phyloP scores from a whole-genome alignment of 2,113 vertebrate species.

The Phalacrocorax brasilianus region DNA sequence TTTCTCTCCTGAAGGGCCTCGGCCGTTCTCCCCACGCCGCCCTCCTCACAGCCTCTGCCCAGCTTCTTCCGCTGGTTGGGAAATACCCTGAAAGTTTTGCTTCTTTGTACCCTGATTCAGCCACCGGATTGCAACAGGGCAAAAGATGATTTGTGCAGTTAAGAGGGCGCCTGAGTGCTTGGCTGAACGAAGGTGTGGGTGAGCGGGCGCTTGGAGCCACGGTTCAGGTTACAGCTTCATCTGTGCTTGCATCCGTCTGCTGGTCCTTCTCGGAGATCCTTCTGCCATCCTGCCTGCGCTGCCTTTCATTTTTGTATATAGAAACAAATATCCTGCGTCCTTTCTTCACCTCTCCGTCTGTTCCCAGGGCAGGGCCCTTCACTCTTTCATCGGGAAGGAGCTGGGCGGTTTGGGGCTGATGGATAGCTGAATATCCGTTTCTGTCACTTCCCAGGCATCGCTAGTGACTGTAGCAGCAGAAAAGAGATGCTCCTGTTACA shows the following conservation, averaged over 20 bases:
- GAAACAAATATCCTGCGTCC: background rate
- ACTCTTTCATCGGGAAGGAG: background rate
- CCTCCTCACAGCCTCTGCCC: background rate
- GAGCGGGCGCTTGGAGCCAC: background rate
- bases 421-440: rapidly evolving
- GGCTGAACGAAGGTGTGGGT: background rate
- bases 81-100: background rate
- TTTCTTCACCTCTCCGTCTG: background rate
- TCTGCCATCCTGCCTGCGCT: background rate
- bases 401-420: background rate
- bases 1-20: background rate
- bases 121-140: background rate
- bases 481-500: background rate
- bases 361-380: too few species aligned
- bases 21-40: rapidly evolving
- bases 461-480: background rate
- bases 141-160: background rate
- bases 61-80: background rate
- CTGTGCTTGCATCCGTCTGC: rapidly evolving
- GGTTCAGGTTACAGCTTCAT: background rate
- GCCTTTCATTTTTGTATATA: rapidly evolving
- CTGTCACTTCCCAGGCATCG: background rate
- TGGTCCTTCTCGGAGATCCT: background rate
- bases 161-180: background rate
- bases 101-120: background rate